Percentiles rank a stretch among this genome's conserved stretches.
Evolutionary conservation across 2,888 invertebrate species (phyloP).

Genomic region (Bugulina stolonifera): DNA sequence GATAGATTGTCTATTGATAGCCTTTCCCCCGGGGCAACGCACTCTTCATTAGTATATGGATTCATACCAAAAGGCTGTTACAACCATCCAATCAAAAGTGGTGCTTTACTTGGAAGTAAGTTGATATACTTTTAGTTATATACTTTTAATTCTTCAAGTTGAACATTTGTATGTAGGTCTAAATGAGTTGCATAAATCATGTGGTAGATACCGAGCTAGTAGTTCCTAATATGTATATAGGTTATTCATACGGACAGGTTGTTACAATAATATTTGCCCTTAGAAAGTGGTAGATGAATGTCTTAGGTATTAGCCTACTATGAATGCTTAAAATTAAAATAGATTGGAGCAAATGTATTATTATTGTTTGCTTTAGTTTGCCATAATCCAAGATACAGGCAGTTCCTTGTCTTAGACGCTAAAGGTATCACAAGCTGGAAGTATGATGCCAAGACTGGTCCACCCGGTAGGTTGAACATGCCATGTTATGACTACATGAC

Average conservation of each 20-base stretch:
- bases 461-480: conserved; percentile 8
- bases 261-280: too few species aligned
- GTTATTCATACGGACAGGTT: too few species aligned
- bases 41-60: not conserved
- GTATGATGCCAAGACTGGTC: conserved; percentile 17
- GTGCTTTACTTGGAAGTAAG: conserved; percentile 17
- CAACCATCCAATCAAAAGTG: conserved; percentile 15
- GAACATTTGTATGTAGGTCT: too few species aligned
- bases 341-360: too few species aligned
- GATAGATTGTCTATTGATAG: not conserved
- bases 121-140: not conserved
- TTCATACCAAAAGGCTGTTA: conserved; percentile 23
- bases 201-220: too few species aligned
- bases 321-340: too few species aligned
- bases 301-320: too few species aligned
- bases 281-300: too few species aligned
- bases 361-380: conserved; percentile 37
- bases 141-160: too few species aligned
- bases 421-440: conserved; percentile 50
- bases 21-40: not conserved
- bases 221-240: too few species aligned
- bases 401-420: conserved; percentile 48
- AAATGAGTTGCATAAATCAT: too few species aligned
- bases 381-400: conserved; percentile 45
- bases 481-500: too few species aligned